Base-by-base conservation (phyloP, 1,140 invertebrate genomes). In the Agraylea sexmaculata region DNA sequence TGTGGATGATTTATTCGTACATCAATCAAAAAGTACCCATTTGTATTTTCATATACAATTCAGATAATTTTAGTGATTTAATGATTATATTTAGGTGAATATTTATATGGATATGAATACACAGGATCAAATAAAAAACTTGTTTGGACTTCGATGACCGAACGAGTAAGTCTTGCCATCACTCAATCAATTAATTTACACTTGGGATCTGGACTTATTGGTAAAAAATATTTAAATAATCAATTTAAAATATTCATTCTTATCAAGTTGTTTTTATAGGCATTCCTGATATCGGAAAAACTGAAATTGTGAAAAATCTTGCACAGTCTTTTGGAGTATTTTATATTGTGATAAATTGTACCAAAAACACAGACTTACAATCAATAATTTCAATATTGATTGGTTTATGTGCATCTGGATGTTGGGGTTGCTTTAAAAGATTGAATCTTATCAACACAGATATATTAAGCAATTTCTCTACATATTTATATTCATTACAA, bases 31-130 rank as follows among this genome's bases (percentile, higher is more conserved):
- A 1, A 87, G 84, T 64, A 59, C 53, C 12, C 35, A 22, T 23
- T 42, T n/a, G 15, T 32, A 32, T 7, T 32, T 12, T 32, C 11
- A 7, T 36, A 17, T 2, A n/a, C 12, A 35, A 34, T 44, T 43
- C 4, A 6, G n/a, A 37, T 45, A 38, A 31, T 31, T 21, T 34
- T 13, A 34, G 10, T n/a, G n/a, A n/a, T n/a, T n/a, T n/a, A n/a
- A 19, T 27, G 15, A 25, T 41, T 32, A 29, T 27, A 51, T 56
- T 13, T 51, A 72, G 70, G 74, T 22, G 58, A 66, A 17, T 92
- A 93, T 56, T 80, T 88, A 40, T 93, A 91, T 54, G 88, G 88
- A 11, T 93, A 91, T 53, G 89, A 93, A 56, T 93, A 92, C 53
- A 91, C 92, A 87, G 90, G 90, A 1, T 63, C 92, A 1, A 91